Percentiles rank a stretch among this genome's conserved stretches.
Conservation (phyloP, 2,797 vertebrate genomes). For the Triplophysa yarkandensis region DNA sequence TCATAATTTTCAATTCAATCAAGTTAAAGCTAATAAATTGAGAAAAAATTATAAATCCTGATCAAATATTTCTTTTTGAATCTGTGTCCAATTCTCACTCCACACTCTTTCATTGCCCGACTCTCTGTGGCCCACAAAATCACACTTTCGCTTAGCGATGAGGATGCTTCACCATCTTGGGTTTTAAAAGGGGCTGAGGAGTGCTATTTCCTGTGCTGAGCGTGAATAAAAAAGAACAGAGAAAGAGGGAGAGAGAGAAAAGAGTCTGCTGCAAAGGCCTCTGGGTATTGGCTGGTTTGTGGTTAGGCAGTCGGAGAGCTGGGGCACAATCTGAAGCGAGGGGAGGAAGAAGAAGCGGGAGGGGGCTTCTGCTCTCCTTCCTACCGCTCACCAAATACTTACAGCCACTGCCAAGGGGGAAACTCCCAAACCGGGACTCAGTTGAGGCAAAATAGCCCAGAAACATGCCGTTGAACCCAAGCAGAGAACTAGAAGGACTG, state of each 20-base stretch:
- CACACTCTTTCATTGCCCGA: constrained; percentile 29
- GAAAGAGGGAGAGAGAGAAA: constrained; percentile 34
- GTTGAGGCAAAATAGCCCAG: constrained; percentile 6
- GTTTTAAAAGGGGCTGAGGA: constrained; percentile 47
- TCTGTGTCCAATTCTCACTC: constrained; percentile 6
- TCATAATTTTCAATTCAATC: no score
- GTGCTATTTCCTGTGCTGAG: constrained; percentile 58
- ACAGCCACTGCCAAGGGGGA: constrained; percentile 60
- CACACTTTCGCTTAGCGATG: background rate
- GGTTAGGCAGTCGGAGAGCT: constrained; percentile 67
- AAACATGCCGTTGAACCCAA: background rate
- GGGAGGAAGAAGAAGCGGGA: constrained; percentile 73
- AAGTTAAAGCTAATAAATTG: no score
- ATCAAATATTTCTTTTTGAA: no score
- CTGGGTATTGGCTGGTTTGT: constrained; percentile 76
- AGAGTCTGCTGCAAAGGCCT: constrained; percentile 69
- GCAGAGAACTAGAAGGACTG: constrained; percentile 4
- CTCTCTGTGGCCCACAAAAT: constrained; percentile 7
- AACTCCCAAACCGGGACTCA: constrained; percentile 46
- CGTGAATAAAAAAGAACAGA: constrained; percentile 41
- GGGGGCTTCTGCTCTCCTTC: constrained; percentile 79
- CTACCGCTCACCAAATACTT: constrained; percentile 64
- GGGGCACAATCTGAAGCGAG: constrained; percentile 70
- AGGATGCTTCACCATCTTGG: constrained; percentile 52
- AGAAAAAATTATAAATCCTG: no score